These are phyloP conservation scores for Emys orbicularis DNA, from an alignment of 2,797 vertebrate species.

Conservation along the genomic window DNA sequence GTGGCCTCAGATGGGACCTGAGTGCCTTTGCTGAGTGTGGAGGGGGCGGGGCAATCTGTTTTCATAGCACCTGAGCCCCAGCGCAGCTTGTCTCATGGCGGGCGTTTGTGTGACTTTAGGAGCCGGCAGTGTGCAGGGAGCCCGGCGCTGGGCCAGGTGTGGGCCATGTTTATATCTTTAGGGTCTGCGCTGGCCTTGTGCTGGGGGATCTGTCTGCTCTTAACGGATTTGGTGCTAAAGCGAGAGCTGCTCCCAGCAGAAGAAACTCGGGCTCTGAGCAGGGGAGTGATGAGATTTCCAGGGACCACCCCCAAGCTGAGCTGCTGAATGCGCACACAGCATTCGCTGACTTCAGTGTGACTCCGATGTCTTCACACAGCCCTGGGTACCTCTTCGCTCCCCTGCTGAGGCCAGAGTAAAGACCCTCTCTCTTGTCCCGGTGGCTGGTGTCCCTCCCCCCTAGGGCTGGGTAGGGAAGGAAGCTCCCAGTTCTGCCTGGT, in stretches of 20 bases:
- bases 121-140: background rate
- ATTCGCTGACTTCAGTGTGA: background rate
- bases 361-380: rapidly evolving
- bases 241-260: background rate
- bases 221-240: background rate
- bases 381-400: background rate
- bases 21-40: too few species aligned
- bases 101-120: rapidly evolving
- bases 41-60: background rate
- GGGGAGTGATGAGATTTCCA: background rate
- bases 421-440: background rate
- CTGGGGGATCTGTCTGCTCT: background rate
- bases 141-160: rapidly evolving
- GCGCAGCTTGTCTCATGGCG: constrained; percentile 3
- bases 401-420: background rate
- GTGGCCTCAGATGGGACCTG: background rate
- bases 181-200: background rate
- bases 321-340: too few species aligned
- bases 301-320: too few species aligned
- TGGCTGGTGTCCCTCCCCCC: background rate
- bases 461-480: background rate
- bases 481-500: background rate
- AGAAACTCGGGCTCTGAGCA: background rate
- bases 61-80: background rate
- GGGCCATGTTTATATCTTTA: too few species aligned